Base-by-base conservation (phyloP, 2,797 vertebrate genomes). In the Clarias platycephalus region DNA sequence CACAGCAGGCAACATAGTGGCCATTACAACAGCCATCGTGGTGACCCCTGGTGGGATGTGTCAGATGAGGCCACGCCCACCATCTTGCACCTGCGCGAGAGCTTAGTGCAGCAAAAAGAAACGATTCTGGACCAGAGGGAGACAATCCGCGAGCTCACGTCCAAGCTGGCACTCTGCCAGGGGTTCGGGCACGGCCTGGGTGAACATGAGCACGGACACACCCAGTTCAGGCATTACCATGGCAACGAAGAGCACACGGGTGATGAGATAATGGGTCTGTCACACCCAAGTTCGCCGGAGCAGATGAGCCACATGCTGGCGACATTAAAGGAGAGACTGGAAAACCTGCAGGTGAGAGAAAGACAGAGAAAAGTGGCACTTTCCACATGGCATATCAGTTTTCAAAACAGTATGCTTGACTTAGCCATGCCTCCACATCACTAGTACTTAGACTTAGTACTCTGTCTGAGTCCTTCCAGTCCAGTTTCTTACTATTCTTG, bases 221-320 rank as follows among this genome's bases (percentile, higher is more conserved):
- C 64, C 1, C 87, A 84, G 40, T 79, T 91, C 26, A 84, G 85
- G 8, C 62, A 84, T 87, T 93, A 92, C 89, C 87, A 89, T 5
- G 85, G 87, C 57, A 92, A 88, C 2, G 94, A 92, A 58, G 94
- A 93, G 86, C 93, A 92, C 4, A 85, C 82, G 66, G 84, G 86
- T 0, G 92, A 89, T 83, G 95, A 93, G 80, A 86, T 87, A 72
- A 87, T 88, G 89, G 89, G 89, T 5, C 93, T 94, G 0, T 91
- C 94, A 0, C 88, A 90, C 87, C 89, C 90, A 1, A 93, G 94
- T 0, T 90, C 94, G 0, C 91, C 90, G 0, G 92, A 95, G 87
- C 94, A 96, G 90, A 94, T 95, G 94, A 94, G 93, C 15, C 87
- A 91, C 44, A 92, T 93, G 93, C 88, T 95, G 82, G 88, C 90